A percentile compares a stretch with the other conserved stretches of the same genome.
phyloP scores from a whole-genome alignment of 2,888 invertebrate genomes.

The Drosophila austrosaltans region DNA sequence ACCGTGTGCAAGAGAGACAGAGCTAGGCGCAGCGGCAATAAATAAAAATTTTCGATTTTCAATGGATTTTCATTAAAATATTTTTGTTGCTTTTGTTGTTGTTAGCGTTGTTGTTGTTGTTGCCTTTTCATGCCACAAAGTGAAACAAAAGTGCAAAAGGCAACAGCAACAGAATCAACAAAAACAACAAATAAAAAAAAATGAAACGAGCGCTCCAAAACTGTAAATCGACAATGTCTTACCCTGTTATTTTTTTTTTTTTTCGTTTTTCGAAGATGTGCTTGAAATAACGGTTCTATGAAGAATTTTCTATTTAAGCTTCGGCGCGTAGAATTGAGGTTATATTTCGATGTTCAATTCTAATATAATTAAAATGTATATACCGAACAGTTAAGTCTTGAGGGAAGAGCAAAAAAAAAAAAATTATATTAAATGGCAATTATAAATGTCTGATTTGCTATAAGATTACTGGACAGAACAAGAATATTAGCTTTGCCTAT shows the following conservation, averaged over 20 bases:
- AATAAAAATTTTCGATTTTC: neutral
- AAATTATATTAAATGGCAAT: no score
- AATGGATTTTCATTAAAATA: constrained; percentile 9
- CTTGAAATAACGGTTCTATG: no score
- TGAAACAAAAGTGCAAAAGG: constrained; percentile 74
- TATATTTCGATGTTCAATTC: no score
- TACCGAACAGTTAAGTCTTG: no score
- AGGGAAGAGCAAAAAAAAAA: no score
- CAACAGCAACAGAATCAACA: constrained; percentile 51
- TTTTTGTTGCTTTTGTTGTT: constrained; percentile 29
- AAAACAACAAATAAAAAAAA: constrained; percentile 40
- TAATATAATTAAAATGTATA: no score
- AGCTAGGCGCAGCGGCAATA: neutral
- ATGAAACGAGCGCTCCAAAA: neutral
- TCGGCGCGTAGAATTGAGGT: no score
- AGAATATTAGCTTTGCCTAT: neutral
- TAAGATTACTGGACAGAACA: neutral
- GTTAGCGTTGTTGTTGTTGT: constrained; percentile 12
- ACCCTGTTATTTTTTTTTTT: no score
- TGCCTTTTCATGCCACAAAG: constrained; percentile 50
- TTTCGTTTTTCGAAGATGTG: no score
- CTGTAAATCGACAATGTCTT: no score
- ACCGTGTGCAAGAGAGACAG: constrained; percentile 12
- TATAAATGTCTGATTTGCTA: no score
- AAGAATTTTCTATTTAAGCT: no score